Evolutionary conservation across 2,888 invertebrate genomes (phyloP), one percentile per base, ranked within the genome.

Genomic region (Hyalella azteca): DNA sequence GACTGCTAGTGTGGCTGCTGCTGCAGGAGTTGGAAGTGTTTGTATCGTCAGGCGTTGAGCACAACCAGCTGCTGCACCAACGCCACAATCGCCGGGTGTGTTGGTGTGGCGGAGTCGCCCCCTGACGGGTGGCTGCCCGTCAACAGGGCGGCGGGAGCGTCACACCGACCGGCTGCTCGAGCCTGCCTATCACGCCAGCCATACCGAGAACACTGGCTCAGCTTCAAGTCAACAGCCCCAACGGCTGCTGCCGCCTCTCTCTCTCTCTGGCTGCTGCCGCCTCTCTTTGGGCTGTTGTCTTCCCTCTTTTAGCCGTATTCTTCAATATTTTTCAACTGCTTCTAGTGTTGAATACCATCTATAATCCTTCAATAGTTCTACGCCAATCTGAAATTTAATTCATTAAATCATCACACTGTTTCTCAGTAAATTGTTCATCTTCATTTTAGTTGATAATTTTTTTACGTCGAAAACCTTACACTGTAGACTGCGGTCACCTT

Each of bases 91-190:
- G 41, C 45, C 75, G 41, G 45, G 41, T 45, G 41, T 45, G 40
- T 45, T 75, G 75, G 75, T 75, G 75, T 45, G 40, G 75, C 75
- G 41, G 40, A 75, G 75, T 41, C 40, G 45, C 75, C 75, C 75
- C 75, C 41, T 41, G 41, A 75, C 40, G 40, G 40, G 75, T 45
- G 75, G 75, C 75, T 45, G 41, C 75, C 75, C 41, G 75, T 75
- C 75, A 75, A 75, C 75, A 75, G 45, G 75, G 75, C 75, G 75
- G 41, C 45, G 75, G 41, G 40, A 75, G 41, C 75, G 45, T 75
- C 75, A 41, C 75, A 41, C 45, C 75, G 75, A 75, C 75, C 75
- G 75, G 75, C 40, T 45, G 75, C 75, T 75, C 75, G 75, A 75
- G 45, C 75, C 75, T 41, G 40, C 75, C 75, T 75, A 75, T 39